Conservation (phyloP, 2,888 invertebrate genomes). For the Mesopsocus fuscifrons region DNA sequence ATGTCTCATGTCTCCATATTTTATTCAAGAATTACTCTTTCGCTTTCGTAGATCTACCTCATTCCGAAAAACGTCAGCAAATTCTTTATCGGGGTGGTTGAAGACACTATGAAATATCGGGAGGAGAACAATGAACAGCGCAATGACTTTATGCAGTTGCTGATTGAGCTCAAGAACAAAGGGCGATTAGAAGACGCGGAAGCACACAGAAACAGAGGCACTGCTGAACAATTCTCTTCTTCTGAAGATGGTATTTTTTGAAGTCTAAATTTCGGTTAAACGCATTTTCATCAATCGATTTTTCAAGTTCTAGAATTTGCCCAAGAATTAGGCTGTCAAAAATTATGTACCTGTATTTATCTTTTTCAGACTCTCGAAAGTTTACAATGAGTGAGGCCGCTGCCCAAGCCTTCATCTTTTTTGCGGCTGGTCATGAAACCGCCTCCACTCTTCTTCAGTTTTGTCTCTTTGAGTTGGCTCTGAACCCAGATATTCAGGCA, state of each 20-base stretch:
- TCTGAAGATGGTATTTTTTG: too few relatives aligned
- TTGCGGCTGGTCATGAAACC: conserved; percentile 33
- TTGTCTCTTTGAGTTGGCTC: conserved; percentile 29
- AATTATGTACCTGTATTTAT: too few relatives aligned
- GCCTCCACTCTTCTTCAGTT: conserved; percentile 30
- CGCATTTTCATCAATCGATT: too few relatives aligned
- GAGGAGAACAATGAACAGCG: conserved; percentile 25
- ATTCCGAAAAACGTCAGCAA: conserved; percentile 13
- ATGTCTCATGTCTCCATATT: too few relatives aligned
- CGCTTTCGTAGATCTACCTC: background rate
- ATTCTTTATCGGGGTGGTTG: conserved; percentile 24
- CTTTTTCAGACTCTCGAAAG: too few relatives aligned
- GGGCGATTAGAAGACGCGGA: background rate
- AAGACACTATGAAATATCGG: conserved; percentile 25
- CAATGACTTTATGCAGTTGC: conserved; percentile 33
- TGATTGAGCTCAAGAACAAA: conserved; percentile 30
- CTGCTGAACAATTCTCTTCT: background rate
- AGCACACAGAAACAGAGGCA: background rate
- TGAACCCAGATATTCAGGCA: conserved; percentile 26
- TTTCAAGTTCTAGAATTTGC: too few relatives aligned
- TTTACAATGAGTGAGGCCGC: conserved; percentile 28
- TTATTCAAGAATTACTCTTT: conserved; percentile 14
- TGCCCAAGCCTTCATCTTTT: conserved; percentile 34
- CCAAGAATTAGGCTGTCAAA: too few relatives aligned
- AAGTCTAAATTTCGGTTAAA: too few relatives aligned